Evolutionary conservation across 2,113 vertebrate species (phyloP).

Genomic region (Deroptyus accipitrinus): DNA sequence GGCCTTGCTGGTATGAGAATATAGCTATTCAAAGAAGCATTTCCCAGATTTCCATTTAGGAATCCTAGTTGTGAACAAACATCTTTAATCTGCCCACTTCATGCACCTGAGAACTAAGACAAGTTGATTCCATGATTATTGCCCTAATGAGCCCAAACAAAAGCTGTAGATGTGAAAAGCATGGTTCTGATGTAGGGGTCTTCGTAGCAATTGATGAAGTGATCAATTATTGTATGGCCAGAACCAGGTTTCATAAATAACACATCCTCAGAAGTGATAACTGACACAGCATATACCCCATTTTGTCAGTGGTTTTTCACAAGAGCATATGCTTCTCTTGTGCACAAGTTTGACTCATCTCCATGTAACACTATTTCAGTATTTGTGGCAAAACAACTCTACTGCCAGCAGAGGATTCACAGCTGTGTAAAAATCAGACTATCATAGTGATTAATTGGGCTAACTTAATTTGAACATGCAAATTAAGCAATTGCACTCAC

Average conservation of each 20-base stretch:
- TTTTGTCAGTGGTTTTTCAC: not conserved
- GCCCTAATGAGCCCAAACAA: conserved; percentile 25
- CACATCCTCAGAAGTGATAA: not conserved
- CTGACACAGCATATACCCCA: not conserved
- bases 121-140: conserved; percentile 8
- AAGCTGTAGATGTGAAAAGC: conserved; percentile 45
- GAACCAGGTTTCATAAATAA: conserved; percentile 3
- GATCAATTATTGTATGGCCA: not conserved
- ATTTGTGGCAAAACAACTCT: not conserved
- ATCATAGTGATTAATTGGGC: conserved; percentile 38
- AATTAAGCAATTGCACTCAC: conserved; percentile 25
- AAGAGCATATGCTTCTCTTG: not conserved
- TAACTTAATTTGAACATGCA: conserved; percentile 36
- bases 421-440: conserved; percentile 24
- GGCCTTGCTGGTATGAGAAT: not conserved
- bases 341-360: not conserved
- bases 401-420: not conserved
- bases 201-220: conserved; percentile 10
- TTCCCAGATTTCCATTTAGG: conserved; percentile 30
- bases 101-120: conserved; percentile 17
- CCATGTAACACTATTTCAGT: not conserved
- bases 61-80: conserved; percentile 43
- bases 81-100: conserved; percentile 32
- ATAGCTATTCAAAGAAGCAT: conserved; percentile 23
- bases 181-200: not conserved